Base-by-base conservation (phyloP, 2,113 vertebrate species). In the Antidorcas marsupialis region DNA sequence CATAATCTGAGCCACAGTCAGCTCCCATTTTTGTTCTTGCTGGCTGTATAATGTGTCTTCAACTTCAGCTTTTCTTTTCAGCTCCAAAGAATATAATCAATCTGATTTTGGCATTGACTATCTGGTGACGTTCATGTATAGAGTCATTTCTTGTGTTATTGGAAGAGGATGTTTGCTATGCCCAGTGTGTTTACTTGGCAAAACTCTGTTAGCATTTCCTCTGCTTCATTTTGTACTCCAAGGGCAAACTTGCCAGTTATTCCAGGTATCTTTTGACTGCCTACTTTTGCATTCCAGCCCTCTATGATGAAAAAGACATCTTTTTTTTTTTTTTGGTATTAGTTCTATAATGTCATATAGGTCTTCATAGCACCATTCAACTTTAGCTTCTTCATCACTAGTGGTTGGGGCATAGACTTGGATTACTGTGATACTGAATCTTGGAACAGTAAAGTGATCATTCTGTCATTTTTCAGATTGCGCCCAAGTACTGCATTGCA, bases 31-130 rank as follows among this genome's bases (percentile, higher is more conserved):
- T 39, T 71, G 67, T 36, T 23, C n/a, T 71, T 23, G 19, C 67
- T 71, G n/a, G 2, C n/a, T 39, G 0, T 39, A 39, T 71, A 6
- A 11, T 2, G 10, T 0, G 1, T 71, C 67, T 71, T 71, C 10
- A 71, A 23, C n/a, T 36, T 71, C n/a, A 19, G 19, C 21, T 25
- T 57, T 57, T 57, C 55, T 59, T 25, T 71, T 71, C n/a, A 21
- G 19, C n/a, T 71, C 4, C 64, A 71, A 71, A 36, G 64, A 36
- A 71, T 71, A 23, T 23, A 23, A 71, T 12, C 64, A 36, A 6
- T 36, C n/a, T 71, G 64, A 71, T 12, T 71, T 71, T 36, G n/a
- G 4, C 17, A 12, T 71, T 23, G 64, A 71, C 19, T 10, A 12
- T 71, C n/a, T 36, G 9, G 19, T 36, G 5, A 23, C 11, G 17